These are phyloP conservation scores for Zaprionus africanus DNA, from an alignment of 1,140 invertebrate species.

Conservation along the genomic window DNA sequence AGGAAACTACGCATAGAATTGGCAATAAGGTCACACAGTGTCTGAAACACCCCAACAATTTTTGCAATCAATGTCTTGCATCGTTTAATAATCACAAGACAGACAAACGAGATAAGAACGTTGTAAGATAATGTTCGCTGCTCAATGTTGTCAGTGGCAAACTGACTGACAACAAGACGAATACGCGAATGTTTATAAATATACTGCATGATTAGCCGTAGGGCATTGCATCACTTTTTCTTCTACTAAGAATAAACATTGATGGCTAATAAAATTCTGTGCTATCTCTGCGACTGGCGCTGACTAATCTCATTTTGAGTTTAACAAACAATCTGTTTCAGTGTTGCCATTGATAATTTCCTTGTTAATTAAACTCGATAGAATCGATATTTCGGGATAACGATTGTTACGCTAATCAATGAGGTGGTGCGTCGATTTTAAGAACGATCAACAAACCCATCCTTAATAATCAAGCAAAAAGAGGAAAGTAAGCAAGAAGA, in stretches of 20 bases:
- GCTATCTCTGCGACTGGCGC: background rate
- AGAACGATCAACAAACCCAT: no score
- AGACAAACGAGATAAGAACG: constrained; percentile 25
- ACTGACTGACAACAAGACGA: constrained; percentile 27
- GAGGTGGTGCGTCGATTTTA: no score
- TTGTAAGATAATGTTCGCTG: background rate
- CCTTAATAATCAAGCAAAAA: no score
- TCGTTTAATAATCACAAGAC: background rate
- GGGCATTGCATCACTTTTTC: constrained; percentile 67
- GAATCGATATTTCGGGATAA: no score
- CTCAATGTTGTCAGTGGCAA: constrained; percentile 21
- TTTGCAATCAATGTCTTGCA: constrained; percentile 5
- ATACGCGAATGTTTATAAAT: constrained; percentile 67
- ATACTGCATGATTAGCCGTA: constrained; percentile 39
- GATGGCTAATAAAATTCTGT: constrained; percentile 18
- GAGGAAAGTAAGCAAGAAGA: no score
- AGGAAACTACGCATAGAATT: background rate
- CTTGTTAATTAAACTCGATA: no score
- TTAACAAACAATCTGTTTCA: no score
- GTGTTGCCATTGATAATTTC: no score
- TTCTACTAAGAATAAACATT: constrained; percentile 45
- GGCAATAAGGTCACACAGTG: constrained; percentile 11
- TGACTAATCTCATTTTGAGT: constrained; percentile 1
- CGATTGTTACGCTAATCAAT: no score
- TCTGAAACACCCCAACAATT: constrained; percentile 1